These are phyloP conservation scores for Butorides virescens DNA, from an alignment of 2,113 vertebrate genomes.

Conservation along the genomic window DNA sequence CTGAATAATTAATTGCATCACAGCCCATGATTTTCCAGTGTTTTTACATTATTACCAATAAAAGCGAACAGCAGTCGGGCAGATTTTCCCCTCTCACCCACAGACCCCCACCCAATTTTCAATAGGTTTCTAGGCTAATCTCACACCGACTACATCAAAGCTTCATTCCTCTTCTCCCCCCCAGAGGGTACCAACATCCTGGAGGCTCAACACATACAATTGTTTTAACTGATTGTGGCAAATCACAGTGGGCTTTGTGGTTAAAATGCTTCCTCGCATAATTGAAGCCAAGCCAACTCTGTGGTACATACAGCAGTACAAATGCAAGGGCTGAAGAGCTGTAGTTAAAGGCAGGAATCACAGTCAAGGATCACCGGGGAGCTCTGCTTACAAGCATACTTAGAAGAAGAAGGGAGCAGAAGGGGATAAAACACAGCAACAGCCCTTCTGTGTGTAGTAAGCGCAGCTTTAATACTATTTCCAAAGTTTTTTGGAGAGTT, in stretches of 20 bases:
- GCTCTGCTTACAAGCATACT: neutral
- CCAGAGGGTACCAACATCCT: neutral
- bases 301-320: rapidly evolving
- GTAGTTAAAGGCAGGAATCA: neutral
- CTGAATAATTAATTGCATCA: constrained; percentile 41
- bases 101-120: neutral
- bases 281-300: neutral
- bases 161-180: neutral
- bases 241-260: neutral
- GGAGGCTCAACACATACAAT: neutral
- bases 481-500: neutral
- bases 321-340: neutral
- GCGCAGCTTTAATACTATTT: neutral
- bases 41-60: neutral
- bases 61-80: neutral
- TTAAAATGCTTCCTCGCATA: neutral
- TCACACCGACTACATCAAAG: neutral
- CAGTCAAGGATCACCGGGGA: neutral
- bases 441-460: neutral
- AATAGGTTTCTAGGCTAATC: neutral
- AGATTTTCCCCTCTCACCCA: neutral
- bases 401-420: neutral
- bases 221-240: neutral
- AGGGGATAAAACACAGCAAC: neutral
- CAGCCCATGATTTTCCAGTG: neutral